Evolutionary conservation across 1,140 invertebrate genomes (phyloP).

Genomic region (Chironomus striatipennis): DNA sequence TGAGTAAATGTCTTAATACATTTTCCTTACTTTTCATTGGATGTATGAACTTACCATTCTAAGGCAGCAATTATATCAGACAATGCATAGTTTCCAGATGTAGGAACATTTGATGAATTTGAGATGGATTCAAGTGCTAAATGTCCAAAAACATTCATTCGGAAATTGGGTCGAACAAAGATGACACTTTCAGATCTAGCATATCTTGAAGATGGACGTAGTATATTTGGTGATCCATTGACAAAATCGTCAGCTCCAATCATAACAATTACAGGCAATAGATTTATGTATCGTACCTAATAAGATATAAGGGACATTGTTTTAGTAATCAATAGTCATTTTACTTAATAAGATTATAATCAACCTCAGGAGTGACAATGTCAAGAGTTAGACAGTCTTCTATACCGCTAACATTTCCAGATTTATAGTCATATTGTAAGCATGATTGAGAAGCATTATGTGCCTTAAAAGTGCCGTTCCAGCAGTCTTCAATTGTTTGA

Average conservation of each 20-base stretch:
- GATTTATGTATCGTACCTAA: constrained; percentile 51
- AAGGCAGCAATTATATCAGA: constrained; percentile 69
- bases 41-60: constrained; percentile 47
- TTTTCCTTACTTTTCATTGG: not conserved
- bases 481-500: constrained; percentile 54
- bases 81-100: constrained; percentile 79
- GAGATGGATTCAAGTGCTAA: constrained; percentile 60
- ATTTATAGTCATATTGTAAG: constrained; percentile 53
- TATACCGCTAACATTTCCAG: constrained; percentile 51
- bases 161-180: constrained; percentile 74
- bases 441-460: constrained; percentile 57
- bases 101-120: constrained; percentile 55
- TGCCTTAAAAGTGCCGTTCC: constrained; percentile 63
- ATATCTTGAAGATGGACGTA: constrained; percentile 55
- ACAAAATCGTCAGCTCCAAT: constrained; percentile 66
- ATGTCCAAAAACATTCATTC: constrained; percentile 69
- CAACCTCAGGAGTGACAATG: constrained; percentile 61
- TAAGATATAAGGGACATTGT: not conserved
- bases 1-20: not conserved
- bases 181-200: constrained; percentile 67
- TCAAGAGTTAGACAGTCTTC: constrained; percentile 78
- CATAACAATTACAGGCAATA: constrained; percentile 70
- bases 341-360: not conserved
- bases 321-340: not conserved
- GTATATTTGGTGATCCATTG: constrained; percentile 54